Evolutionary conservation across 2,888 invertebrate species (phyloP), one percentile per base, ranked within the genome.

Genomic region (Drosophila paranaensis): DNA sequence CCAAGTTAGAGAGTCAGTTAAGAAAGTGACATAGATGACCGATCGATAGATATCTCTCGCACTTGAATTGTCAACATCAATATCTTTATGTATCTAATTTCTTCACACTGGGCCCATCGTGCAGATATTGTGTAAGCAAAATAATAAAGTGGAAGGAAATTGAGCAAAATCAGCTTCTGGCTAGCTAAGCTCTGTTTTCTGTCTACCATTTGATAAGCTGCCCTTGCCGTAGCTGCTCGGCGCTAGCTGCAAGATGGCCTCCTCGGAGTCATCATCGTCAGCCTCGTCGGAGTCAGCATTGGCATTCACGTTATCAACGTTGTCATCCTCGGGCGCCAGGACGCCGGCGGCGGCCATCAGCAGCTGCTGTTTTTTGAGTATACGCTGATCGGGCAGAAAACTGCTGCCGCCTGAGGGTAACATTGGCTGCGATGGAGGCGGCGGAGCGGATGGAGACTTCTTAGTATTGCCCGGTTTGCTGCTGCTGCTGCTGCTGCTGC

Each of bases 401-500:
- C 87, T 90, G 60, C 79, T 82, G 27, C 85, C 85, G 4, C 86
- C 88, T 4, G 86, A 79, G 6, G 67, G 69, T 71, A 84, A 16
- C 6, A 58, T 66, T 13, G 91, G 77, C 30, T 72, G 81, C 2
- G 73, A 57, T 25, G 89, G 87, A 2, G 92, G 89, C 37, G 84
- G 88, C 30, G 84, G 79, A 8, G 81, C 84, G 9, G 90, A 91
- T 14, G 92, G 90, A 2, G 91, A 91, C 70, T 92, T 92, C 74
- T 93, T 93, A 2, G 92, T 90, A 74, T 93, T 93, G 60, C 92
- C 92, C 37, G 92, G 93, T 50, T 93, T 93, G 58, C 67, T 42
- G 42, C 45, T 13, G 20, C 43, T 43, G 20, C 20, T 92, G 56
- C n/a, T n/a, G n/a, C n/a, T n/a, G n/a, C 64, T 71, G 33, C 71